Base-by-base conservation (phyloP, 2,113 vertebrate species). In the Ondatra zibethicus region DNA sequence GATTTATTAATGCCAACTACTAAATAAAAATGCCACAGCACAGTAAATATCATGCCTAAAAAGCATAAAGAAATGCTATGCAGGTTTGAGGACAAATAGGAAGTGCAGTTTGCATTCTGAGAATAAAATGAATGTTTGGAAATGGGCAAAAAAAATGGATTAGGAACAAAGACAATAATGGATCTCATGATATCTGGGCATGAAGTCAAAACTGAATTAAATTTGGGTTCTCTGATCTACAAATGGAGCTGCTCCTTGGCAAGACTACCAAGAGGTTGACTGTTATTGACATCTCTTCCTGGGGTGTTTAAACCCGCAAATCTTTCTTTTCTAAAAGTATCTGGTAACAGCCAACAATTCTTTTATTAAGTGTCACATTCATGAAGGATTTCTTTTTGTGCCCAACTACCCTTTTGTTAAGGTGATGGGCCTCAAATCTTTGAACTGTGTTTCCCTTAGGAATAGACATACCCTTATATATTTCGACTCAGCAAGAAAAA, bases 1-100 rank as follows among this genome's bases (percentile, higher is more conserved):
- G 95, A 97, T 97, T 97, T 97, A 97, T 98, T 96, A 96, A 97
- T 95, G 70, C 90, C 87, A 92, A 96, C 96, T 97, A 95, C 96
- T 96, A 95, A 96, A 96, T 95, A 97, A 97, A 96, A 98, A 97
- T 96, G 97, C 95, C 96, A 97, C 89, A 95, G 93, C 84, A 95
- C 92, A 70, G 92, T 97, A 96, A 98, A 97, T 97, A 95, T 65
- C 97, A 95, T 91, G 88, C 95, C 92, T 95, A 96, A 96, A 96
- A 95, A 92, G 95, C 97, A 96, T 92, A 92, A 97, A 95, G 92
- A 94, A 97, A 94, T 0, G 42, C 90, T 96, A 78, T 93, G 80
- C 80, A 97, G 95, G 72, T 95, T 92, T 95, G 92, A 96, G 86
- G 92, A 97, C 88, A 97, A 97, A 97, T 89, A 97, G 72, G 63